Conservation (phyloP, 2,113 vertebrate genomes). For the Dicaeum eximium region DNA sequence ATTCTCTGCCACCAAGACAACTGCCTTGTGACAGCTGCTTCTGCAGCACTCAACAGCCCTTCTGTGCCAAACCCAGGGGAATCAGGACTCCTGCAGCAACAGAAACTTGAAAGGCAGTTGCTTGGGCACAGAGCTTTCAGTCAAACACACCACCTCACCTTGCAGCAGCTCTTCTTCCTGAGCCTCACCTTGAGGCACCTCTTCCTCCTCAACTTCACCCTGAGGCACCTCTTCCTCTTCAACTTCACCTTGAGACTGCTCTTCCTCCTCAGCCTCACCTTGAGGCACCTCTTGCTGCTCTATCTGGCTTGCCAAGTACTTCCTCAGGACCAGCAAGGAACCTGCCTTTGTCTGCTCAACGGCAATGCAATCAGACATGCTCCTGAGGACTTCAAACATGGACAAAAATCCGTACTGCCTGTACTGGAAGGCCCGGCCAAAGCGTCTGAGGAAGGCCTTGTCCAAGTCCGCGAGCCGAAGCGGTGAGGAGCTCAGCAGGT, state of each 20-base stretch:
- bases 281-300: not conserved
- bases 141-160: not conserved
- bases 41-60: not conserved
- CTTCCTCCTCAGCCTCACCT: conserved; percentile 65
- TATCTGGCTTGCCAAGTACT: not conserved
- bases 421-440: conserved; percentile 76
- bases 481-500: conserved; percentile 80
- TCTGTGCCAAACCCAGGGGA: not conserved
- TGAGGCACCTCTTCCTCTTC: accelerated
- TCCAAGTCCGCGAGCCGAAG: conserved; percentile 81
- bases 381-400: conserved; percentile 78
- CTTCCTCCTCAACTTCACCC: not conserved
- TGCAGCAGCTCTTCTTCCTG: not conserved
- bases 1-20: not conserved
- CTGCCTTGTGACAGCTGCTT: not conserved
- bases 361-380: conserved; percentile 72
- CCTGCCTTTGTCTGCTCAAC: conserved; percentile 79
- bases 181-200: not conserved
- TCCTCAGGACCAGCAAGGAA: conserved; percentile 78
- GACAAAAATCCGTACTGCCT: conserved; percentile 83
- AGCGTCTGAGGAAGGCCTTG: conserved; percentile 71
- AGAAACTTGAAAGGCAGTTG: not conserved
- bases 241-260: not conserved
- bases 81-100: not conserved
- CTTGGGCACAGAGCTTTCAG: not conserved